These are phyloP conservation scores for Danaus chrysippus DNA, from an alignment of 2,888 invertebrate species.

Conservation along the genomic window DNA sequence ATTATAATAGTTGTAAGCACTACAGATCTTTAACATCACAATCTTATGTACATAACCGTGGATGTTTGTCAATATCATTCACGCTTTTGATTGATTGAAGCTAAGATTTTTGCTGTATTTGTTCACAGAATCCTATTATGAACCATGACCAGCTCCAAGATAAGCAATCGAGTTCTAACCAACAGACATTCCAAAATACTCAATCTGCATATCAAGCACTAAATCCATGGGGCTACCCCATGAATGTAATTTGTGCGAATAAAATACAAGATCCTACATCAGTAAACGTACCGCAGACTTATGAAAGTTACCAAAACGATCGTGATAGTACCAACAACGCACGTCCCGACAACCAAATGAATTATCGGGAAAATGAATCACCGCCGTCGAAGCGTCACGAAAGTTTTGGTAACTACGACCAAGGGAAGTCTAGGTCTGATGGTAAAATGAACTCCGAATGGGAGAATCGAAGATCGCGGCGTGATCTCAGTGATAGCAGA, in stretches of 20 bases:
- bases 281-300: not conserved
- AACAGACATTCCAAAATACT: constrained; percentile 9
- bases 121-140: constrained; percentile 29
- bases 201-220: not conserved
- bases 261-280: not conserved
- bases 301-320: constrained; percentile 1
- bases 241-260: not conserved
- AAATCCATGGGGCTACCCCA: not conserved
- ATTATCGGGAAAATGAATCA: constrained; percentile 1
- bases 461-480: not conserved
- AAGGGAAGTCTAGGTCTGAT: not conserved
- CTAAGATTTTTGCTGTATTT: constrained; percentile 17
- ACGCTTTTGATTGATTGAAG: not conserved
- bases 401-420: not conserved
- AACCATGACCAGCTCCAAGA: constrained; percentile 14
- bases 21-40: too few species aligned
- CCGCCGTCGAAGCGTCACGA: constrained; percentile 6
- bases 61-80: too few species aligned
- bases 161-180: constrained; percentile 1
- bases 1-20: too few species aligned
- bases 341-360: not conserved
- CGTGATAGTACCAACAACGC: not conserved
- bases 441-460: constrained; percentile 5
- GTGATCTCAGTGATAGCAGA: not conserved
- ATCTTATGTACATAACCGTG: too few species aligned